Evolutionary conservation across 2,113 vertebrate species (phyloP).

Genomic region (Austrofundulus limnaeus): DNA sequence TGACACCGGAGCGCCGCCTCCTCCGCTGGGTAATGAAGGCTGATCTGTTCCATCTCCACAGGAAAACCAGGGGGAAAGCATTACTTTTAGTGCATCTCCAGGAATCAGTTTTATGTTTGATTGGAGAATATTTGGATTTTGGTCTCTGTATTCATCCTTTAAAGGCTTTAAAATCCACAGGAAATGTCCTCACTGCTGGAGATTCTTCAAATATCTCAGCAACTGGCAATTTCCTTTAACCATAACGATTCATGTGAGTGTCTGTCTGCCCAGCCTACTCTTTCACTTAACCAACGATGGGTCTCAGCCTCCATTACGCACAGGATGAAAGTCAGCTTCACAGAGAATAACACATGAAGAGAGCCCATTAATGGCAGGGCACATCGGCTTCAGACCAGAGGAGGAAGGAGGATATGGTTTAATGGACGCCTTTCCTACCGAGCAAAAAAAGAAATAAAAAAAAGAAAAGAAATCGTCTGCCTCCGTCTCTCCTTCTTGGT

Average conservation of each 20-base stretch:
- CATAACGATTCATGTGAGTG: constrained; percentile 1
- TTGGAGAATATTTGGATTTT: background rate
- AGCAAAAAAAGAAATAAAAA: constrained; percentile 19
- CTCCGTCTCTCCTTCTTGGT: constrained; percentile 35
- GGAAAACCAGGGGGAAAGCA: background rate
- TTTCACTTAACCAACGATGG: constrained; percentile 50
- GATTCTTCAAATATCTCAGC: constrained; percentile 9
- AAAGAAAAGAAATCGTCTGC: constrained; percentile 15
- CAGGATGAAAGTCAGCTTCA: constrained; percentile 67
- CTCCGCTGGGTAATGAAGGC: constrained; percentile 8
- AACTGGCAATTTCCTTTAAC: constrained; percentile 38
- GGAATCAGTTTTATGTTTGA: background rate
- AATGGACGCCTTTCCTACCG: constrained; percentile 62
- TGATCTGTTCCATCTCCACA: constrained; percentile 1
- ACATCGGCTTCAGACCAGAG: constrained; percentile 58
- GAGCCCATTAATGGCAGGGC: constrained; percentile 67
- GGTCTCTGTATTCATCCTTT: background rate
- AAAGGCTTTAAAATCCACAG: constrained; percentile 26
- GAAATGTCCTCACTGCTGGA: constrained; percentile 4
- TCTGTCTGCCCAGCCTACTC: constrained; percentile 37
- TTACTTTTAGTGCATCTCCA: background rate
- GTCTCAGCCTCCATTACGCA: constrained; percentile 55
- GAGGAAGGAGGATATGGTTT: constrained; percentile 69
- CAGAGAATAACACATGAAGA: constrained; percentile 75
- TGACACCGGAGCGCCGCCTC: constrained; percentile 13